These are phyloP conservation scores for Stegophylla sp. DNA, from an alignment of 2,888 invertebrate species.

Conservation along the genomic window DNA sequence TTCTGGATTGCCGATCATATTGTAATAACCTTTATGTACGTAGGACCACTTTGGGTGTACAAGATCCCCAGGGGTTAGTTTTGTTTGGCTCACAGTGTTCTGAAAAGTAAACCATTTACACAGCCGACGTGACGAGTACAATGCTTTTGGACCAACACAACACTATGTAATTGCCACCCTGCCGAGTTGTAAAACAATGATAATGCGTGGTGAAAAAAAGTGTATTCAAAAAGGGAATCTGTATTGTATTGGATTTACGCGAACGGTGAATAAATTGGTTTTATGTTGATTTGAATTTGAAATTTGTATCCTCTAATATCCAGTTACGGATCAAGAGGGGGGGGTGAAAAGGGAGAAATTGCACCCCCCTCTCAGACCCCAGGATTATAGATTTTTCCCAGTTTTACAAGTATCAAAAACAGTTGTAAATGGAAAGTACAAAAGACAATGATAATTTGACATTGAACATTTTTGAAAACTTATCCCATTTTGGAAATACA, in stretches of 20 bases:
- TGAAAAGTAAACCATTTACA: constrained; percentile 48
- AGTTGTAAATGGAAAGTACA: no score
- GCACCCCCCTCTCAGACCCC: no score
- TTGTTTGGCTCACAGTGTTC: constrained; percentile 22
- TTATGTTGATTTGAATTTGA: constrained; percentile 29
- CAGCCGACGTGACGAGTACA: constrained; percentile 50
- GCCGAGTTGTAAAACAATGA: constrained; percentile 52
- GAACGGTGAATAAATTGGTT: constrained; percentile 37
- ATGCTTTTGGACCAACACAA: constrained; percentile 16
- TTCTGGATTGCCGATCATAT: constrained; percentile 42
- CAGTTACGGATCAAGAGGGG: no score
- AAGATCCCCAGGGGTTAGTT: constrained; percentile 36
- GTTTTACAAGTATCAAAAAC: no score
- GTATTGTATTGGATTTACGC: constrained; percentile 32
- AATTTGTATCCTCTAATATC: not conserved
- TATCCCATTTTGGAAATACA: no score
- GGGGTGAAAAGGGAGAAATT: no score
- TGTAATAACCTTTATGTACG: constrained; percentile 13
- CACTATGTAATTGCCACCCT: constrained; percentile 52
- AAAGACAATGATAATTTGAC: no score
- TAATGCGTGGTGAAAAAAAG: constrained; percentile 8
- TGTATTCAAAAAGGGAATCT: not conserved
- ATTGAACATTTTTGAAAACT: no score
- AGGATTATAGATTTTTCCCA: no score
- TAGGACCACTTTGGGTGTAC: constrained; percentile 8